phyloP scores from a whole-genome alignment of 1,140 invertebrate species.

The Zeugodacus cucurbitae region DNA sequence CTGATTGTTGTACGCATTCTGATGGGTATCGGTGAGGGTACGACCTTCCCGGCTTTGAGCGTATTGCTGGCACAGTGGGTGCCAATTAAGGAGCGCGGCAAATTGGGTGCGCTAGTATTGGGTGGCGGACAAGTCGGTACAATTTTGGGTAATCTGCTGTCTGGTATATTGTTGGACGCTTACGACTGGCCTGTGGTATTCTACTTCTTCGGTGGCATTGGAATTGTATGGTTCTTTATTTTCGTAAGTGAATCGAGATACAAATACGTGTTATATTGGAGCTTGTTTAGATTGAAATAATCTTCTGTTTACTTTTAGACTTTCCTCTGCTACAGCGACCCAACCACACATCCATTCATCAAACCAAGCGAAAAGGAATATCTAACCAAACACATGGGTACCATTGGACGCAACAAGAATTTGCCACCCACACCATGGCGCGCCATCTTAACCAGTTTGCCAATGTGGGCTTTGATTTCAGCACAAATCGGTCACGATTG shows the following conservation, averaged over 20 bases:
- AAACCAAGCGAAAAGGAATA: slow-evolving; percentile 81
- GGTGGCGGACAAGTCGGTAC: slow-evolving; percentile 79
- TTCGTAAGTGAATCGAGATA: slow-evolving; percentile 69
- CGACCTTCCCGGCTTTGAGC: slow-evolving; percentile 81
- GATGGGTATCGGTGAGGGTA: slow-evolving; percentile 80
- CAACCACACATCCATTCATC: slow-evolving; percentile 85
- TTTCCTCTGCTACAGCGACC: slow-evolving; percentile 80
- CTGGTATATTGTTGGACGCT: slow-evolving; percentile 75
- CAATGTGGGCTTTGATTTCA: slow-evolving; percentile 78
- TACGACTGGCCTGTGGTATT: slow-evolving; percentile 82
- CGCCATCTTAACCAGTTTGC: slow-evolving; percentile 78
- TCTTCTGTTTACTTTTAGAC: slow-evolving; percentile 62
- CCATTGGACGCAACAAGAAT: slow-evolving; percentile 66
- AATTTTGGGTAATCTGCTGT: slow-evolving; percentile 78
- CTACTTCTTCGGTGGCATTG: slow-evolving; percentile 83
- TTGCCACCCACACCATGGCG: slow-evolving; percentile 77
- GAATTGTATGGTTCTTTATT: slow-evolving; percentile 78
- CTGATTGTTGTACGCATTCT: slow-evolving; percentile 75
- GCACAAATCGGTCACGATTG: slow-evolving; percentile 89
- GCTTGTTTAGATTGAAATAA: not conserved
- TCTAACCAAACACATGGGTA: slow-evolving; percentile 74
- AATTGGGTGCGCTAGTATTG: slow-evolving; percentile 79
- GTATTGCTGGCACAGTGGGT: slow-evolving; percentile 81
- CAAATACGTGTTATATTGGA: not conserved
- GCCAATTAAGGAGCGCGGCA: slow-evolving; percentile 77